phyloP scores from a whole-genome alignment of 2,113 vertebrate genomes.

The Cebidichthys violaceus region DNA sequence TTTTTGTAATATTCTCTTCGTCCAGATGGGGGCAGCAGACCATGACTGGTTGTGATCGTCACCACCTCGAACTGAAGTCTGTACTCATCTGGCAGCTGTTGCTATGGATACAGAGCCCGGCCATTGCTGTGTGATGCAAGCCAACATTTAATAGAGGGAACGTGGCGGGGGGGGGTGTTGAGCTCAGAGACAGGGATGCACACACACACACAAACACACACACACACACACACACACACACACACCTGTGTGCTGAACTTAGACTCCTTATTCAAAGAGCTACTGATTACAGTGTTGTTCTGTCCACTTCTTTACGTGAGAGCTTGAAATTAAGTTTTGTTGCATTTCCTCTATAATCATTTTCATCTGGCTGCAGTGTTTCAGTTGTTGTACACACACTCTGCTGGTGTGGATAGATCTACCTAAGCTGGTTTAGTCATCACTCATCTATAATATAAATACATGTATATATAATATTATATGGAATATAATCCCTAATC shows the following conservation, averaged over 20 bases:
- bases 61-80: conserved; percentile 46
- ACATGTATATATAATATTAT: too few species aligned
- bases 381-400: background rate
- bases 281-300: conserved; percentile 2
- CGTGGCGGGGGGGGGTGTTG: conserved; percentile 82
- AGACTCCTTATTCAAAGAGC: background rate
- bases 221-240: conserved; percentile 37
- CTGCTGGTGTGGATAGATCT: background rate
- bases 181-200: conserved; percentile 52
- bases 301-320: background rate
- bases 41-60: conserved; percentile 62
- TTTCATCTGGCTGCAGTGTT: background rate
- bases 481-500: background rate
- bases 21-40: conserved; percentile 88
- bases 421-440: background rate
- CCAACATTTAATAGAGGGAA: conserved; percentile 55
- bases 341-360: background rate
- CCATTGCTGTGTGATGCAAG: conserved; percentile 69
- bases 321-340: background rate
- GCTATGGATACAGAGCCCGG: conserved; percentile 88
- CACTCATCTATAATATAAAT: too few species aligned
- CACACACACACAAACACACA: conserved; percentile 42
- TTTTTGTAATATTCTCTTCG: conserved; percentile 63
- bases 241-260: conserved; percentile 22
- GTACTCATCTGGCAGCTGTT: conserved; percentile 85